These are phyloP conservation scores for Portevinia maculata DNA, from an alignment of 2,888 invertebrate species.

Conservation along the genomic window DNA sequence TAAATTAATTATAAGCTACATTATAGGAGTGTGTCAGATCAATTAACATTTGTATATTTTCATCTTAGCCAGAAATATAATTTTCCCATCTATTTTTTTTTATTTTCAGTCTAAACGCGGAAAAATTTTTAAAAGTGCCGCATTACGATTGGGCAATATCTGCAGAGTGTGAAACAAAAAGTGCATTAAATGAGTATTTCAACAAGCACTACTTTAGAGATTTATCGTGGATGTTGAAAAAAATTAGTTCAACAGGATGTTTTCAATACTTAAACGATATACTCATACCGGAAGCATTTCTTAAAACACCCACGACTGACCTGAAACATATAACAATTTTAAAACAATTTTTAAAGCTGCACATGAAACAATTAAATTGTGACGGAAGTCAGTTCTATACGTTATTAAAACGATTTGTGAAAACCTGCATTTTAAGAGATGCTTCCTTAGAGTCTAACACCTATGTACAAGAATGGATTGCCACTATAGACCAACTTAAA, in stretches of 20 bases:
- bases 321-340: constrained; percentile 81
- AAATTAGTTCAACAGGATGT: constrained; percentile 90
- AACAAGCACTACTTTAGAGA: constrained; percentile 89
- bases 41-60: too few species aligned
- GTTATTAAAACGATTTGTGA: constrained; percentile 85
- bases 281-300: constrained; percentile 82
- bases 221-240: constrained; percentile 90
- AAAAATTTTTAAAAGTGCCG: constrained; percentile 92
- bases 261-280: constrained; percentile 91
- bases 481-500: constrained; percentile 79
- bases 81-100: constrained; percentile 1
- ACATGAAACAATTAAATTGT: constrained; percentile 89
- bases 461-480: constrained; percentile 80
- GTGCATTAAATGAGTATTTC: constrained; percentile 85
- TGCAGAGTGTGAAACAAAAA: constrained; percentile 78
- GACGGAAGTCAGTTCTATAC: constrained; percentile 93
- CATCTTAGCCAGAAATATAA: too few species aligned
- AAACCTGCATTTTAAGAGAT: constrained; percentile 79
- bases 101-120: constrained; percentile 87
- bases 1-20: too few species aligned
- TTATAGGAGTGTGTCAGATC: too few species aligned
- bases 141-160: constrained; percentile 86
- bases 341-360: constrained; percentile 88
- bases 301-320: constrained; percentile 78
- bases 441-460: constrained; percentile 78